A percentile compares a stretch with the other conserved stretches of the same genome.
Conservation (phyloP, 2,113 vertebrate genomes). For the Tautogolabrus adspersus region DNA sequence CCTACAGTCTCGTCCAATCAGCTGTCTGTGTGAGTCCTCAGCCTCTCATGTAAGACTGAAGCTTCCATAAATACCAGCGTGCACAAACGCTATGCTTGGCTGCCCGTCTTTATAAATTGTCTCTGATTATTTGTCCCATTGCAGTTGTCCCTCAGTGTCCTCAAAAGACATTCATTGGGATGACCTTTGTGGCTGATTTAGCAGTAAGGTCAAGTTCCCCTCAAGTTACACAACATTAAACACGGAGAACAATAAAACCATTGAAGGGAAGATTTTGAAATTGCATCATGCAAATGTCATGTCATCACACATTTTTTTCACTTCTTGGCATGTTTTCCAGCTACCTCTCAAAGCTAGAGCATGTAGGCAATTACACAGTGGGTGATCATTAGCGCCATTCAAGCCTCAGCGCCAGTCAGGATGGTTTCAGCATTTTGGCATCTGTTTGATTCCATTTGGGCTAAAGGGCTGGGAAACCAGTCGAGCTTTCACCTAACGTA, state of each 20-base stretch:
- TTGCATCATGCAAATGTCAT: conserved; percentile 33
- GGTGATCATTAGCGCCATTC: conserved; percentile 55
- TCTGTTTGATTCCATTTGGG: conserved; percentile 46
- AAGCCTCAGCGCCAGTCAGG: conserved; percentile 20
- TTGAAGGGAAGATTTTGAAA: conserved; percentile 13
- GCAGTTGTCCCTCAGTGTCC: neutral
- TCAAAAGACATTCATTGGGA: neutral
- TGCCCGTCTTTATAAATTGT: conserved; percentile 22
- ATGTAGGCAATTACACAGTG: conserved; percentile 44
- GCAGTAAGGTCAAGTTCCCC: conserved; percentile 5
- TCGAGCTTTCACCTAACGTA: neutral
- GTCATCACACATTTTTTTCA: conserved; percentile 1
- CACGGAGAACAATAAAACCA: conserved; percentile 30
- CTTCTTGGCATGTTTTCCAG: conserved; percentile 3
- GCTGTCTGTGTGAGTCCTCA: conserved; percentile 15
- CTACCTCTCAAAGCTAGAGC: conserved; percentile 24
- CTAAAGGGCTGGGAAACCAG: conserved; percentile 18
- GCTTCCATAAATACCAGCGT: conserved; percentile 35
- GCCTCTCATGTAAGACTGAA: conserved; percentile 30
- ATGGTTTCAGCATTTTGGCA: conserved; percentile 21
- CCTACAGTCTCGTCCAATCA: conserved; percentile 18
- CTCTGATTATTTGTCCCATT: conserved; percentile 27
- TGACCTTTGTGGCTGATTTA: neutral
- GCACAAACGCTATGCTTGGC: conserved; percentile 42
- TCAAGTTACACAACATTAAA: conserved; percentile 18